Base-by-base conservation (phyloP, 2,888 invertebrate genomes). In the Thymelicus sylvestris region DNA sequence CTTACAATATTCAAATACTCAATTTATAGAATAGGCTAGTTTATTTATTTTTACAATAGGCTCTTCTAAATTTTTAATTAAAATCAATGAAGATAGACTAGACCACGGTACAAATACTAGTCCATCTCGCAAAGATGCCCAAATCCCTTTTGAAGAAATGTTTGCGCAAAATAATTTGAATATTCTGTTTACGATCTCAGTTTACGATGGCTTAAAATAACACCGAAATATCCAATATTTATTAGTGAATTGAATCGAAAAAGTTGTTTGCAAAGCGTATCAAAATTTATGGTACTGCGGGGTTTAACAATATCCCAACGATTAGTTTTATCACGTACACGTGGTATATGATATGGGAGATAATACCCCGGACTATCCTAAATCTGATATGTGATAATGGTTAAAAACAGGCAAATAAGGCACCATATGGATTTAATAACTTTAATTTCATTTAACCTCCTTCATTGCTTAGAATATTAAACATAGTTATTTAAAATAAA, bases 271-370 rank as follows among this genome's bases (percentile, higher is more conserved):
- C 41, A 41, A n/a, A 55, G 73, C 73, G 8, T 75, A 75, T 66
- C 73, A 76, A 52, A 74, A 69, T 57, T 64, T 72, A 47, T 76
- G 74, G 72, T 74, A 75, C 31, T 55, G 69, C 31, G 61, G 71
- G 13, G 52, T 47, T 19, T 55, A 55, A 7, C 39, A 71, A 47
- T 73, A 74, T 63, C 72, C 69, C 52, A 74, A 71, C 57, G 2
- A 71, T 76, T 47, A 69, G 52, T 44, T 69, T 76, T 66, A 72
- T 76, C 24, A 76, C 75, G 24, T 44, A 52, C 39, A 41, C 39
- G 15, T 38, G 19, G 39, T 41, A 19, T 55, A 19, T 31, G 10
- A 13, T 55, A 47, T 38, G 19, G 52, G 4, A 50, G 39, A 55
- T 65, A 41, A 65, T 41, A 41, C 10, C 19, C 13, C 15, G 65